These are phyloP conservation scores for Cepaea nemoralis DNA, from an alignment of 1,140 invertebrate species.

Conservation along the genomic window DNA sequence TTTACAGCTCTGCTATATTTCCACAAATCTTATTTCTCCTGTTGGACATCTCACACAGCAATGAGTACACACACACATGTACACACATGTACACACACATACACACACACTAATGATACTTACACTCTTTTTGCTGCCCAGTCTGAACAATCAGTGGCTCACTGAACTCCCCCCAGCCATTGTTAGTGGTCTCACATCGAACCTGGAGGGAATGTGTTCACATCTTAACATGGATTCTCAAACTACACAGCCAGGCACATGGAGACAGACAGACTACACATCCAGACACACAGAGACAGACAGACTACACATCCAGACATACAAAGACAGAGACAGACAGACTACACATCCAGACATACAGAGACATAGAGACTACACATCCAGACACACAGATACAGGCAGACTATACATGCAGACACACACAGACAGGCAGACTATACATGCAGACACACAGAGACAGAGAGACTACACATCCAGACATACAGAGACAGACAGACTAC, in stretches of 20 bases:
- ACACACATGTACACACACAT: not conserved
- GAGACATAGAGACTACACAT: too few species aligned
- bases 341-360: too few species aligned
- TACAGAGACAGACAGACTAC: too few species aligned
- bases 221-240: not conserved
- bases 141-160: conserved; percentile 88
- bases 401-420: too few species aligned
- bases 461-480: too few species aligned
- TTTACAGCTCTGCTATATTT: too few species aligned
- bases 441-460: too few species aligned
- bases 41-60: too few species aligned
- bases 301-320: not conserved
- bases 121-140: conserved; percentile 70
- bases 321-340: not conserved
- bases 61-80: not conserved
- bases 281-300: not conserved
- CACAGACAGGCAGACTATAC: too few species aligned
- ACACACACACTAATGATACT: not conserved
- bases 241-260: too few species aligned
- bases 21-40: too few species aligned
- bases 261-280: not conserved
- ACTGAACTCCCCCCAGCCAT: conserved; percentile 93
- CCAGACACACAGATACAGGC: too few species aligned
- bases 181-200: conserved; percentile 86
- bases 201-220: conserved; percentile 71